Evolutionary conservation across 23 tunicate genomes (phyloP).

Genomic region (Trididemnum miniatum): DNA sequence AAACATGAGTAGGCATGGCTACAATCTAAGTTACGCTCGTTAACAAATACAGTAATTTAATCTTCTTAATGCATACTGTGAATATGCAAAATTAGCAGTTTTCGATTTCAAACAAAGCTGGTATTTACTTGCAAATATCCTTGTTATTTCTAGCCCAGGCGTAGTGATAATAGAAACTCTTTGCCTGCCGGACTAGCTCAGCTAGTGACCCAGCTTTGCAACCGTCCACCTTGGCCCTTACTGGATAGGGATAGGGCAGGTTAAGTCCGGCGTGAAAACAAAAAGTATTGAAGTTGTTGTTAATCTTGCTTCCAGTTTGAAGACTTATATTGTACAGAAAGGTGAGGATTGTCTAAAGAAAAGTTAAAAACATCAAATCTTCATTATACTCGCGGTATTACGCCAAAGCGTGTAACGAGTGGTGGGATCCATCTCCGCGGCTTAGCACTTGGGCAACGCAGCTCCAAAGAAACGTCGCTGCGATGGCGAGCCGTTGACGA

Average conservation of each 20-base stretch:
- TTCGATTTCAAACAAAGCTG: not conserved
- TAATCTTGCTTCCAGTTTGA: not conserved
- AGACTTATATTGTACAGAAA: not conserved
- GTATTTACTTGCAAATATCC: slow-evolving; percentile 41
- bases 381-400: too few species aligned
- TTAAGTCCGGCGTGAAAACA: slow-evolving; percentile 48
- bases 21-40: too few species aligned
- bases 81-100: too few species aligned
- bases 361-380: too few species aligned
- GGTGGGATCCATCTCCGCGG: too few species aligned
- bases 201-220: slow-evolving; percentile 21
- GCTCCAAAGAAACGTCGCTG: too few species aligned
- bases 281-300: slow-evolving; percentile 18
- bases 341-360: slow-evolving; percentile 9
- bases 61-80: too few species aligned
- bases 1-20: too few species aligned
- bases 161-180: slow-evolving; percentile 19
- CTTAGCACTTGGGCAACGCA: too few species aligned
- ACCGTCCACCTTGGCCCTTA: not conserved
- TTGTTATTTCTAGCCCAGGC: slow-evolving; percentile 35
- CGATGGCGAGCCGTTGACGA: too few species aligned
- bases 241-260: slow-evolving; percentile 33
- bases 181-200: not conserved
- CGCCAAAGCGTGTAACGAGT: too few species aligned
- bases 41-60: too few species aligned